phyloP scores from a whole-genome alignment of 2,113 vertebrate genomes.

The Arvicanthis niloticus region DNA sequence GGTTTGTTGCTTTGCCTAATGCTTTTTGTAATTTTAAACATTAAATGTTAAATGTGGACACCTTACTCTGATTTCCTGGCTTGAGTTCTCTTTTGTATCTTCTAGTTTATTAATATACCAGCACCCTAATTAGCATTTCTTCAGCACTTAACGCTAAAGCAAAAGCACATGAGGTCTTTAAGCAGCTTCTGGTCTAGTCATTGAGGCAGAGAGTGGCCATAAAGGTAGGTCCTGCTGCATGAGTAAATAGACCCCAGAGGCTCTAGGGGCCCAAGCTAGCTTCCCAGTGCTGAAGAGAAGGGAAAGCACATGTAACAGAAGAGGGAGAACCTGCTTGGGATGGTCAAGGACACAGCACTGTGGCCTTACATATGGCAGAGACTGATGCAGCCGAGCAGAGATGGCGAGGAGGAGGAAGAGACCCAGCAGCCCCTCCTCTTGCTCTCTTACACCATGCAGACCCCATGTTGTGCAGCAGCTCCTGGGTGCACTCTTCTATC shows the following conservation, averaged over 20 bases:
- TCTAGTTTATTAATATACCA: conserved; percentile 26
- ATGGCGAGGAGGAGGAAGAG: not conserved
- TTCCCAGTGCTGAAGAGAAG: not conserved
- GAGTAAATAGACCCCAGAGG: not conserved
- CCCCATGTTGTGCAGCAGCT: not conserved
- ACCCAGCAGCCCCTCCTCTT: not conserved
- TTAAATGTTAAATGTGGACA: not conserved
- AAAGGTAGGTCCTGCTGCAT: not conserved
- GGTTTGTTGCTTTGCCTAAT: not conserved
- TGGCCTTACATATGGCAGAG: not conserved
- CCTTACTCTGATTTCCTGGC: not conserved
- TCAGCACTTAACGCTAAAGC: not conserved
- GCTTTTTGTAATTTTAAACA: not conserved
- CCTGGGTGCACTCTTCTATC: not conserved
- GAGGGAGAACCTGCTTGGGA: not conserved
- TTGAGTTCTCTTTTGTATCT: not conserved
- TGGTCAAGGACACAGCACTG: not conserved
- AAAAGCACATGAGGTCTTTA: not conserved
- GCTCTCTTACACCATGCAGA: not conserved
- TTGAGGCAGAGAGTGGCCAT: not conserved
- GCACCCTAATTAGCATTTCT: not conserved
- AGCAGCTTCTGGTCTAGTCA: not conserved
- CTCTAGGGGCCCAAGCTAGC: not conserved
- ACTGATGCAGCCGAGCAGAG: not conserved
- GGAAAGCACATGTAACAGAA: not conserved